Percentiles rank a stretch among this genome's conserved stretches.
phyloP scores from a whole-genome alignment of 2,888 invertebrate species.

The Pimpla rufipes region DNA sequence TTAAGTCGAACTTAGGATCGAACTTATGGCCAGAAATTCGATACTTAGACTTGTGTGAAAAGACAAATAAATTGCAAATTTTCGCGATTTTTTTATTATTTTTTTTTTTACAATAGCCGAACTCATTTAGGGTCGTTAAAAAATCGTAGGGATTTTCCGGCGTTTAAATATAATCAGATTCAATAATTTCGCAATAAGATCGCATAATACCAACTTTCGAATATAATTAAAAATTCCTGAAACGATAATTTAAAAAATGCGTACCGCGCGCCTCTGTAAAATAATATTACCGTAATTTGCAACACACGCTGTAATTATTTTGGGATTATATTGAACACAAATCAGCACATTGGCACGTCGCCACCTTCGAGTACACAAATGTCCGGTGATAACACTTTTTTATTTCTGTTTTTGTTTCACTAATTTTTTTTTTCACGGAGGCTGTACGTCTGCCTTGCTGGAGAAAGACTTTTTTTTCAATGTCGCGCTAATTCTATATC shows the following conservation, averaged over 20 bases:
- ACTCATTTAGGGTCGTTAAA: not conserved
- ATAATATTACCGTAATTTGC: not conserved
- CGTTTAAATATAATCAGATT: not conserved
- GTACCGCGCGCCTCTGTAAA: not conserved
- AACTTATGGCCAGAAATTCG: too few species aligned
- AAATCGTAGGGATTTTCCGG: not conserved
- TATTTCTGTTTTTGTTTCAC: not conserved
- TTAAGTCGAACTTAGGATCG: too few species aligned
- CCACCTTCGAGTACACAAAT: not conserved
- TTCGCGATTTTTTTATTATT: too few species aligned
- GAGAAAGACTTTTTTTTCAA: conserved; percentile 27
- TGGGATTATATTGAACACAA: not conserved
- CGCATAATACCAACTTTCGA: not conserved
- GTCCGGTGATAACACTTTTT: not conserved
- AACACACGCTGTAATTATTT: conserved; percentile 16
- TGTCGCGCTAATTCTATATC: conserved; percentile 61
- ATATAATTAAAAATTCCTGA: too few species aligned
- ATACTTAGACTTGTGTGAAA: too few species aligned
- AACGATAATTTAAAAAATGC: not conserved
- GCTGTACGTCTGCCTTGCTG: conserved; percentile 27
- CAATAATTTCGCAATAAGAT: not conserved
- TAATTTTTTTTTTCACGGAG: too few species aligned
- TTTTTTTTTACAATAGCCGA: too few species aligned
- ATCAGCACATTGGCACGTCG: not conserved
- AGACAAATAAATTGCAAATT: too few species aligned